Evolutionary conservation across 2,113 vertebrate genomes (phyloP).

Genomic region (Terrapene triunguis): DNA sequence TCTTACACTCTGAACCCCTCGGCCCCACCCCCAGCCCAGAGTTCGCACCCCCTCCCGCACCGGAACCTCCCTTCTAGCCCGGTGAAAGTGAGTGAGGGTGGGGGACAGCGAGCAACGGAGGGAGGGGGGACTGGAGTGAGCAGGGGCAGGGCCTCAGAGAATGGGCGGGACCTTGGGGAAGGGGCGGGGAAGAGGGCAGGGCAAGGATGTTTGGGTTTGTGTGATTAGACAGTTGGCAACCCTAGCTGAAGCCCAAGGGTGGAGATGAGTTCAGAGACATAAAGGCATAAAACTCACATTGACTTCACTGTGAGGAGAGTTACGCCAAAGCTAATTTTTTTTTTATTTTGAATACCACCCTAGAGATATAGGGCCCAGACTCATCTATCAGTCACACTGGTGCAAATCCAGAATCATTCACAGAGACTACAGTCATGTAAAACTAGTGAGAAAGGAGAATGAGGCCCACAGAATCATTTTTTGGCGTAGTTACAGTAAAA

Average conservation of each 20-base stretch:
- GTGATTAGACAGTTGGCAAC: no score
- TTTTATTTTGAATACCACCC: background rate
- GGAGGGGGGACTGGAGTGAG: no score
- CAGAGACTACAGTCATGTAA: background rate
- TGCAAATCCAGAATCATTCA: background rate
- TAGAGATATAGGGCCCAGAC: background rate
- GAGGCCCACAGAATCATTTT: background rate
- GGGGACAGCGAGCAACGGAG: no score
- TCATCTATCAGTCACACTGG: background rate
- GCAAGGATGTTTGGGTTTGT: no score
- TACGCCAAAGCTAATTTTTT: background rate
- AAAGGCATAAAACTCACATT: slow-evolving; percentile 9
- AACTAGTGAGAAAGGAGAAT: background rate
- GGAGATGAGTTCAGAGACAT: background rate
- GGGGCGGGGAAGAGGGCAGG: no score
- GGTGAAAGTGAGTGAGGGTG: no score
- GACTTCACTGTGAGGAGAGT: background rate
- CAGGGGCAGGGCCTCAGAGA: no score
- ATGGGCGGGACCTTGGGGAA: no score
- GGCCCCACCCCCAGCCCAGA: no score
- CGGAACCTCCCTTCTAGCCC: no score
- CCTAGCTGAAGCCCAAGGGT: background rate
- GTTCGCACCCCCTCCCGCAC: no score
- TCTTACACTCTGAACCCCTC: no score
- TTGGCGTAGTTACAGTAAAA: background rate